A percentile compares a stretch with the other conserved stretches of the same genome.
Evolutionary conservation across 2,888 invertebrate genomes (phyloP).

Genomic region (Hypomecis punctinalis): DNA sequence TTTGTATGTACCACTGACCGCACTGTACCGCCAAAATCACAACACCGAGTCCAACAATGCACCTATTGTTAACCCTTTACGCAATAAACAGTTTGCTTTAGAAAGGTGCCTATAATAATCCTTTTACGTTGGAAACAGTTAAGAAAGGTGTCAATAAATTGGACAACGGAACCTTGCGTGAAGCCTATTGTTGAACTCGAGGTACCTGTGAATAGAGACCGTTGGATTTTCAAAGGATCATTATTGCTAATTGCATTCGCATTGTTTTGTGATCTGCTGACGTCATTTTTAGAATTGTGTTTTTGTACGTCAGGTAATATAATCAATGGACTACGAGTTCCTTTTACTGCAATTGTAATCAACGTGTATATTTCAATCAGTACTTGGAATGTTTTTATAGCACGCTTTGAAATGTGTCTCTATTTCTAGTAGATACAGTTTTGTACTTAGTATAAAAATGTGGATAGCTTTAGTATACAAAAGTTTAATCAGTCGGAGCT

Average conservation of each 20-base stretch:
- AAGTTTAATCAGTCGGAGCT: too few relatives aligned
- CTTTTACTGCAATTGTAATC: too few relatives aligned
- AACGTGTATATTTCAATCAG: too few relatives aligned
- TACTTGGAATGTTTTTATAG: too few relatives aligned
- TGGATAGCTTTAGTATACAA: too few relatives aligned
- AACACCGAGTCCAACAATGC: constrained; percentile 42
- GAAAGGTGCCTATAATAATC: constrained; percentile 42
- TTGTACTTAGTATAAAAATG: too few relatives aligned
- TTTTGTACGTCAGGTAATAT: too few relatives aligned
- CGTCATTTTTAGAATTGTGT: not conserved
- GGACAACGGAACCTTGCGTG: constrained; percentile 47
- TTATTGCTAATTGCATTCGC: constrained; percentile 11
- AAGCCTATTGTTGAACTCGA: constrained; percentile 35
- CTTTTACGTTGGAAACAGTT: constrained; percentile 39
- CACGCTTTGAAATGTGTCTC: too few relatives aligned
- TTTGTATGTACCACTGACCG: constrained; percentile 69
- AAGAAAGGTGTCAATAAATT: constrained; percentile 41
- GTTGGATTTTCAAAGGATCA: constrained; percentile 15
- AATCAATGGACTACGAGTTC: too few relatives aligned
- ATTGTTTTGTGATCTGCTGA: not conserved
- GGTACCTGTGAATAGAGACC: constrained; percentile 40
- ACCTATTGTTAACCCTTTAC: constrained; percentile 68
- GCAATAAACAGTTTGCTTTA: constrained; percentile 48
- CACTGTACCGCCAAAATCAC: constrained; percentile 56
- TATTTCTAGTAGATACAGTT: too few relatives aligned